Evolutionary conservation across 2,113 vertebrate species (phyloP), one percentile per base, ranked within the genome.

Genomic region (Brachionichthys hirsutus): DNA sequence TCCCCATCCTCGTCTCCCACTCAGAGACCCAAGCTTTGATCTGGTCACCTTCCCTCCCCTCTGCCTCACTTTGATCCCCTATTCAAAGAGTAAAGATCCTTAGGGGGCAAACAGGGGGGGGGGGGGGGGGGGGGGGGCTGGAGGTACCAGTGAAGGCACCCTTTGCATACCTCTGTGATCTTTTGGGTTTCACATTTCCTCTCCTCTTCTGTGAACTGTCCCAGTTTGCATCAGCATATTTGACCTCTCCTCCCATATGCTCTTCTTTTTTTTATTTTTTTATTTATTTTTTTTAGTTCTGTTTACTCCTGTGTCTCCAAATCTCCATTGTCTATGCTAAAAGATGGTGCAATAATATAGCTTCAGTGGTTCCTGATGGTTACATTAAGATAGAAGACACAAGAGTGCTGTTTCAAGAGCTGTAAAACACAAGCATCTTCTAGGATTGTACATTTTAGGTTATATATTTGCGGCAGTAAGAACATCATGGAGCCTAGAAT

Each of bases 61-160:
- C 68, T 50, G 51, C 58, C 54, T 51, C 12, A 13, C 78, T 82
- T 78, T 82, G 81, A 85, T 87, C 82, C 81, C 56, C 64, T 67
- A 78, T 50, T 86, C 74, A 86, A 88, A 79, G 69, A 69, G 61
- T 36, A 47, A 18, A 75, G 59, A 77, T 67, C 77, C 82, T 79
- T 47, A 16, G 84, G 80, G 78, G 73, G 78, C 16, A 24, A 45
- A 42, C 1, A 2, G 40, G 46, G 49, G n/a, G n/a, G n/a, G n/a
- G n/a, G n/a, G n/a, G n/a, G n/a, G n/a, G n/a, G n/a, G n/a, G n/a
- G n/a, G n/a, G n/a, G n/a, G 20, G 41, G 42, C 15, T 42, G 16
- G 44, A 55, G 69, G 15, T 18, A 10, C 2, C 12, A 19, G 48
- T 15, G 24, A 22, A 3, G 47, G 20, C 67, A 57, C 58, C 1